Conservation (phyloP, 2,888 invertebrate species). For the Dione vanillae region DNA sequence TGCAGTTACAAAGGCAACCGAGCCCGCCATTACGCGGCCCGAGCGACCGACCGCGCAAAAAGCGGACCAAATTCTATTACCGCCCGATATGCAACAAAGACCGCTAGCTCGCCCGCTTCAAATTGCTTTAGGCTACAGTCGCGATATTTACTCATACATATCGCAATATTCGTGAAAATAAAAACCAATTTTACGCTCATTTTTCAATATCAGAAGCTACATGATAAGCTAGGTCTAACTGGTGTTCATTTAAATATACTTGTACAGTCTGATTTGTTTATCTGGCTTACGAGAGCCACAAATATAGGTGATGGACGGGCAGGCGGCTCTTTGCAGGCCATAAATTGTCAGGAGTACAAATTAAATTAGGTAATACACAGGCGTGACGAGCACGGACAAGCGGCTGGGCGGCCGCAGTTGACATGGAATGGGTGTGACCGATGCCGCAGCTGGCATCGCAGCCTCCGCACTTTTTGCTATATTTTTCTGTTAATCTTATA, state of each 20-base stretch:
- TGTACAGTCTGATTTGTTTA: constrained; percentile 31
- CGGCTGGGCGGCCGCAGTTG: constrained; percentile 67
- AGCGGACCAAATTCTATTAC: constrained; percentile 84
- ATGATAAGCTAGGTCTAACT: constrained; percentile 40
- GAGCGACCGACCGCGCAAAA: constrained; percentile 77
- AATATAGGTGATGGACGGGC: constrained; percentile 68
- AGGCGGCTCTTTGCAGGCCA: constrained; percentile 73
- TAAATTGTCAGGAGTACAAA: constrained; percentile 81
- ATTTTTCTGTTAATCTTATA: constrained; percentile 47
- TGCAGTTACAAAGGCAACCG: constrained; percentile 81
- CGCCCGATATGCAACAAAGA: constrained; percentile 83
- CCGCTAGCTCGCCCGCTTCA: constrained; percentile 75
- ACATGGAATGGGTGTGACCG: constrained; percentile 81
- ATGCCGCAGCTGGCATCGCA: constrained; percentile 54
- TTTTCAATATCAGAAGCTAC: constrained; percentile 48
- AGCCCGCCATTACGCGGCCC: constrained; percentile 74
- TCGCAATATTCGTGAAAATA: constrained; percentile 69
- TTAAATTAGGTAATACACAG: constrained; percentile 83
- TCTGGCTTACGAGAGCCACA: constrained; percentile 38
- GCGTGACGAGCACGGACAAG: constrained; percentile 78
- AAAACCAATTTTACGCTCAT: constrained; percentile 64
- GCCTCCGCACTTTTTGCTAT: constrained; percentile 57
- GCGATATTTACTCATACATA: constrained; percentile 75
- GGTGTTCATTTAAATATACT: constrained; percentile 29
- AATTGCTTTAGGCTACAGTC: constrained; percentile 82